These are phyloP conservation scores for Anorthoa munda DNA, from an alignment of 2,888 invertebrate species.

Conservation along the genomic window DNA sequence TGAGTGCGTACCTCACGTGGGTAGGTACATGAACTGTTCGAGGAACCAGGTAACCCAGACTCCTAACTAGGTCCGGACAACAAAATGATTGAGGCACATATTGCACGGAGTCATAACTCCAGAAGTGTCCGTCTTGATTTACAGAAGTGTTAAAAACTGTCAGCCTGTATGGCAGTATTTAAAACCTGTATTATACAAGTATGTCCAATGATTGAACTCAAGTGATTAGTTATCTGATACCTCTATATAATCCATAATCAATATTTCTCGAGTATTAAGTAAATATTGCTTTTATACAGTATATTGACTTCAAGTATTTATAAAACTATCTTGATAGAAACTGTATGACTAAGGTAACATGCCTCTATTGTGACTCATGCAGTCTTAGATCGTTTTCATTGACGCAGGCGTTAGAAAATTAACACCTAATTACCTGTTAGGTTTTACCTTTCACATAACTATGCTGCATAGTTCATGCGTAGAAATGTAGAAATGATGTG, in stretches of 20 bases:
- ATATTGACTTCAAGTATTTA: conserved; percentile 25
- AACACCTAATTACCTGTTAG: conserved; percentile 15
- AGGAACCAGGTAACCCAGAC: too few relatives aligned
- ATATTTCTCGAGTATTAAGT: background rate
- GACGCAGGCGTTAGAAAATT: conserved; percentile 24
- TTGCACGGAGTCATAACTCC: too few relatives aligned
- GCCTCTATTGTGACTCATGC: conserved; percentile 33
- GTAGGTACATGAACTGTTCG: too few relatives aligned
- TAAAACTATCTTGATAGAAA: conserved; percentile 27
- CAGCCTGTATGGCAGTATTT: too few relatives aligned
- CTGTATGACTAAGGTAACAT: conserved; percentile 28
- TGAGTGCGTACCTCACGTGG: too few relatives aligned
- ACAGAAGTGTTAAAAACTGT: background rate
- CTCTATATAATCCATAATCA: background rate
- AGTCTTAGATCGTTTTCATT: background rate
- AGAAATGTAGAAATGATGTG: background rate
- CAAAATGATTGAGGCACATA: too few relatives aligned
- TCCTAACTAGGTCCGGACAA: too few relatives aligned
- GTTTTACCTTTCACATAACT: background rate
- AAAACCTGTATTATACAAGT: too few relatives aligned
- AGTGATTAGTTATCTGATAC: background rate
- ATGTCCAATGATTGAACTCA: background rate
- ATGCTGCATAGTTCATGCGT: background rate
- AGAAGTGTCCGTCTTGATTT: too few relatives aligned
- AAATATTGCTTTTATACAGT: background rate